Percentiles rank a stretch among this genome's conserved stretches.
phyloP scores from a whole-genome alignment of 2,888 invertebrate genomes.

The Epistrophella euchroma region DNA sequence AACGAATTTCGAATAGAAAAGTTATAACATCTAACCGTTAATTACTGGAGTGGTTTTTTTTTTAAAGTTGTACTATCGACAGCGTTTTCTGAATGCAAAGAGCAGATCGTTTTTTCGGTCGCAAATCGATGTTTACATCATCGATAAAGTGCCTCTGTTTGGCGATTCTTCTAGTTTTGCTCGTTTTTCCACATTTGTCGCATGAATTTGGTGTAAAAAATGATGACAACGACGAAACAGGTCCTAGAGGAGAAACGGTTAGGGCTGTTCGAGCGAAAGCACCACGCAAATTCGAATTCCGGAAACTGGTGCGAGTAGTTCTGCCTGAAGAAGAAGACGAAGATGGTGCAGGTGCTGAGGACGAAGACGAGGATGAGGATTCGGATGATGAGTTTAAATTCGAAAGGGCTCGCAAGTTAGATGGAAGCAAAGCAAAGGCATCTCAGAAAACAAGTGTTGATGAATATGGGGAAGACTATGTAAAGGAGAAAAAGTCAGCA shows the following conservation, averaged over 20 bases:
- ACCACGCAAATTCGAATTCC: conserved; percentile 80
- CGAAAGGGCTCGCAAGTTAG: conserved; percentile 77
- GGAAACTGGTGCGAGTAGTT: conserved; percentile 80
- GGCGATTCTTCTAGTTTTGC: conserved; percentile 76
- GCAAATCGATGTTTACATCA: conserved; percentile 72
- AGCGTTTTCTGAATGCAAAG: conserved; percentile 29
- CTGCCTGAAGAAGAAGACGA: conserved; percentile 77
- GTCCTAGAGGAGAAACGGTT: conserved; percentile 22
- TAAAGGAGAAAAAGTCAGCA: conserved; percentile 68
- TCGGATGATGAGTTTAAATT: conserved; percentile 77
- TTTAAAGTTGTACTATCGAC: background rate
- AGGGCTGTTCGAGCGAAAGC: conserved; percentile 48
- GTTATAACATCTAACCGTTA: conserved; percentile 23
- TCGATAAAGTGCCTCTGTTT: conserved; percentile 65
- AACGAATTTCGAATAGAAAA: conserved; percentile 30
- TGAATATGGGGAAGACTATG: conserved; percentile 68
- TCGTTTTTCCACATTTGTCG: conserved; percentile 77
- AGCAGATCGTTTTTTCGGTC: conserved; percentile 52
- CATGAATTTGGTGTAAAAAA: conserved; percentile 77
- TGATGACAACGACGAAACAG: conserved; percentile 60
- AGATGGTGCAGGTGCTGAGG: conserved; percentile 76
- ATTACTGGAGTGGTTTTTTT: conserved; percentile 30
- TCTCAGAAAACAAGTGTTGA: conserved; percentile 63
- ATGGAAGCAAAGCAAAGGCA: conserved; percentile 35
- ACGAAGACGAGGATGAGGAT: conserved; percentile 77